These are phyloP conservation scores for Nesidiocoris tenuis DNA, from an alignment of 2,888 invertebrate genomes.

Conservation along the genomic window DNA sequence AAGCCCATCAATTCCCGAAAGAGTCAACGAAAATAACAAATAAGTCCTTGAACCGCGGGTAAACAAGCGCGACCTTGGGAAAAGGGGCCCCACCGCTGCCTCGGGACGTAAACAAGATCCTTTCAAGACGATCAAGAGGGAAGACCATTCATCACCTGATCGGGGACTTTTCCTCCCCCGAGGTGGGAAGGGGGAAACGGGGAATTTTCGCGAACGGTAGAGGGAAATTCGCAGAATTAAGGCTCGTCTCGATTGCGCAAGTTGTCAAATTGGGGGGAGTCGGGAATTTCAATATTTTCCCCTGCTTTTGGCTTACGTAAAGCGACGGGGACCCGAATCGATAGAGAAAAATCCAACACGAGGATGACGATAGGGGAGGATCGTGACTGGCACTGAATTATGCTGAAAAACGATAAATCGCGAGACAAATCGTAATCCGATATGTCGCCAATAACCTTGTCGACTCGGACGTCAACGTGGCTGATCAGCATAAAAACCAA, in stretches of 20 bases:
- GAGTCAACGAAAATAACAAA: constrained; percentile 37
- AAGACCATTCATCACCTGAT: background rate
- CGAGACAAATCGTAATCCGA: constrained; percentile 29
- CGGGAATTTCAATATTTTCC: too few species aligned
- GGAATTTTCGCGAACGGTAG: too few species aligned
- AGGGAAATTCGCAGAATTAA: too few species aligned
- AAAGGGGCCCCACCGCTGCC: constrained; percentile 26
- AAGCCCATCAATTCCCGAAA: background rate
- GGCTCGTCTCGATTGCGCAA: too few species aligned
- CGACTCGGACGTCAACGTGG: constrained; percentile 37
- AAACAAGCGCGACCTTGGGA: constrained; percentile 50
- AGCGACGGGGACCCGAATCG: background rate
- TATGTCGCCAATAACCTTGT: constrained; percentile 39
- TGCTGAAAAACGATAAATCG: background rate
- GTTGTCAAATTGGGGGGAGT: too few species aligned
- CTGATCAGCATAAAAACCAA: constrained; percentile 17
- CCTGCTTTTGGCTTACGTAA: background rate
- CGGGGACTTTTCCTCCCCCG: too few species aligned
- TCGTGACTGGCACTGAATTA: background rate
- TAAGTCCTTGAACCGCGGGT: constrained; percentile 50
- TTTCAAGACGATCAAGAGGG: constrained; percentile 6
- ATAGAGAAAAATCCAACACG: background rate
- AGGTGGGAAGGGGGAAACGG: too few species aligned
- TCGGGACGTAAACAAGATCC: constrained; percentile 30
- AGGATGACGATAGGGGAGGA: background rate